Conservation (phyloP, 2,888 invertebrate genomes). For the Seira musarum region DNA sequence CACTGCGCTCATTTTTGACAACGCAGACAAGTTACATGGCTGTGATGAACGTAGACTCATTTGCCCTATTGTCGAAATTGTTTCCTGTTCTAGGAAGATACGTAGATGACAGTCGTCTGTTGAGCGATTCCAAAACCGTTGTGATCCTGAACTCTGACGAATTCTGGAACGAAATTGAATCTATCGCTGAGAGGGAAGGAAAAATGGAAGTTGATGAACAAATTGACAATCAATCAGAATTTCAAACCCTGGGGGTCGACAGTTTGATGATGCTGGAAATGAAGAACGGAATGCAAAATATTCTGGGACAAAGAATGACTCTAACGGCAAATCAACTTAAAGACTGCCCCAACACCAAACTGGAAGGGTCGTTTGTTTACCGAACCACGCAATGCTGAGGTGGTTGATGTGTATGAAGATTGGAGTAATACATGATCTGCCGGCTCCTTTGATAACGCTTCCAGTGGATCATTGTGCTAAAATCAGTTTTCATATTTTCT, state of each 20-base stretch:
- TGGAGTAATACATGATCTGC: conserved; percentile 22
- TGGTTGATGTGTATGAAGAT: conserved; percentile 28
- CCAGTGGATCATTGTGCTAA: conserved; percentile 35
- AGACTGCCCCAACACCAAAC: conserved; percentile 46
- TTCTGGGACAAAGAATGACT: conserved; percentile 42
- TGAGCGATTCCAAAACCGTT: conserved; percentile 10
- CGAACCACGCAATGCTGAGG: conserved; percentile 13
- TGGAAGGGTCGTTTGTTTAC: conserved; percentile 5
- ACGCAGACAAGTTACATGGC: conserved; percentile 18
- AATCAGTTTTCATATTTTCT: conserved; percentile 18
- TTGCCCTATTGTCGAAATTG: neutral
- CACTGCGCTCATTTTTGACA: conserved; percentile 17
- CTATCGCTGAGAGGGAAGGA: conserved; percentile 5
- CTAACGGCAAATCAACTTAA: conserved; percentile 36
- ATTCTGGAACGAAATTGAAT: conserved; percentile 52
- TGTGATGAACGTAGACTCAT: conserved; percentile 16
- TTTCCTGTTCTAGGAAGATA: conserved; percentile 15
- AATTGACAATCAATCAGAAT: conserved; percentile 40
- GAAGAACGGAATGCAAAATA: conserved; percentile 52
- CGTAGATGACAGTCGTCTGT: conserved; percentile 19
- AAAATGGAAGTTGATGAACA: conserved; percentile 46
- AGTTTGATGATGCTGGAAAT: conserved; percentile 58
- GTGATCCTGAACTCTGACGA: conserved; percentile 33
- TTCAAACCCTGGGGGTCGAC: conserved; percentile 48
- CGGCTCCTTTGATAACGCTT: neutral